Evolutionary conservation across 2,888 invertebrate genomes (phyloP).

Genomic region (Lithophane socia): DNA sequence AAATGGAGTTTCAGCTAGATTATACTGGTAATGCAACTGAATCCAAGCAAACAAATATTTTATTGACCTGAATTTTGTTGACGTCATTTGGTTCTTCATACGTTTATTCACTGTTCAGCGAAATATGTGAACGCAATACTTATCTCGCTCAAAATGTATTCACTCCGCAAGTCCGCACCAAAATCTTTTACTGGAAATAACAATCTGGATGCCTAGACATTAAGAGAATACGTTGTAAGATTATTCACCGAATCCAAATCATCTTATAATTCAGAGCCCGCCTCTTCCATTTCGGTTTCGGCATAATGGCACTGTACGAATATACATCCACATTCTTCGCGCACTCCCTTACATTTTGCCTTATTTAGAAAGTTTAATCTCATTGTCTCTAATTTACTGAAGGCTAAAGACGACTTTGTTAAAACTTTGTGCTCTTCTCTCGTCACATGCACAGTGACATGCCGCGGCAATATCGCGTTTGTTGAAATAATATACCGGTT

Average conservation of each 20-base stretch:
- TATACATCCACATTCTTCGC: conserved; percentile 40
- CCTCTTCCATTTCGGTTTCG: conserved; percentile 52
- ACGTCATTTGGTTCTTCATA: conserved; percentile 18
- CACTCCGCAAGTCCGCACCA: not conserved
- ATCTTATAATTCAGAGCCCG: conserved; percentile 54
- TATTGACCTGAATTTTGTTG: conserved; percentile 19
- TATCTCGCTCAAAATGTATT: conserved; percentile 16
- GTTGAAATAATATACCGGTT: conserved; percentile 44
- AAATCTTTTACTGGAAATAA: conserved; percentile 29
- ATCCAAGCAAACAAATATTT: conserved; percentile 12
- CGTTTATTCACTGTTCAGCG: not conserved
- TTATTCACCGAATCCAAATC: conserved; percentile 54
- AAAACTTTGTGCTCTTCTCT: conserved; percentile 44
- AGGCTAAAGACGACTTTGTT: conserved; percentile 35
- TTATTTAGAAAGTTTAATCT: conserved; percentile 59
- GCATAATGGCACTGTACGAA: conserved; percentile 45
- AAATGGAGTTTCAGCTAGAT: conserved; percentile 23
- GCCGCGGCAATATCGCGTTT: conserved; percentile 41
- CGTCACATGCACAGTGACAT: conserved; percentile 29
- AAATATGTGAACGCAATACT: conserved; percentile 12
- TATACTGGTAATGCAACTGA: conserved; percentile 27
- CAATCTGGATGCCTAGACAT: conserved; percentile 34
- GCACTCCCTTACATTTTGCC: conserved; percentile 46
- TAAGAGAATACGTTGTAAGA: conserved; percentile 33
- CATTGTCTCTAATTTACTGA: conserved; percentile 52